Percentiles rank a stretch among this genome's conserved stretches.
Conservation (phyloP, 1,140 invertebrate genomes). For the Cherax quadricarinatus region DNA sequence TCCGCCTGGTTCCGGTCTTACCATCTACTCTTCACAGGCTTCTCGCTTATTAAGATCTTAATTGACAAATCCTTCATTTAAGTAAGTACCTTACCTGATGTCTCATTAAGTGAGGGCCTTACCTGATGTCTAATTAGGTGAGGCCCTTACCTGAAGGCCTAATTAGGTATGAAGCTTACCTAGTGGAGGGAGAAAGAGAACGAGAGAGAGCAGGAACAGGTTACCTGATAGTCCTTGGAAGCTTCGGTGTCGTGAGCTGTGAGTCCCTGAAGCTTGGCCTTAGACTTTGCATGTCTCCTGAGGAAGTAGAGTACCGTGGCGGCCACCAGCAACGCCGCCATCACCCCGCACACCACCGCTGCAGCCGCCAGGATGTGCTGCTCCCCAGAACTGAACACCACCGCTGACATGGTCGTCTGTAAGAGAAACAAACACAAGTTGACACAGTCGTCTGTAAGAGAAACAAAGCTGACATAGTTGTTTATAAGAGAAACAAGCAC, state of each 20-base stretch:
- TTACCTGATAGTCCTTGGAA: constrained; percentile 94
- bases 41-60: background rate
- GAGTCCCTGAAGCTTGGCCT: constrained; percentile 82
- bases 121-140: background rate
- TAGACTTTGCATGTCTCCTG: constrained; percentile 83
- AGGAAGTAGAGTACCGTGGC: constrained; percentile 85
- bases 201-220: too few relatives aligned
- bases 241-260: constrained; percentile 89
- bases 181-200: background rate
- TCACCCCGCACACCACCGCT: constrained; percentile 77
- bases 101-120: background rate
- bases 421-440: background rate
- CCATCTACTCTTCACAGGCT: background rate
- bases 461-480: too few relatives aligned
- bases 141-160: background rate
- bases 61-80: background rate
- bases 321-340: constrained; percentile 84
- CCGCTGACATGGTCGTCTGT: constrained; percentile 34
- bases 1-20: too few relatives aligned
- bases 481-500: too few relatives aligned
- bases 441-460: background rate
- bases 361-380: constrained; percentile 55
- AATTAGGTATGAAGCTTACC: background rate
- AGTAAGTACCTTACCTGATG: background rate
- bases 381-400: constrained; percentile 34